Evolutionary conservation across 2,797 vertebrate genomes (phyloP).

Genomic region (Jordanella pulchra): DNA sequence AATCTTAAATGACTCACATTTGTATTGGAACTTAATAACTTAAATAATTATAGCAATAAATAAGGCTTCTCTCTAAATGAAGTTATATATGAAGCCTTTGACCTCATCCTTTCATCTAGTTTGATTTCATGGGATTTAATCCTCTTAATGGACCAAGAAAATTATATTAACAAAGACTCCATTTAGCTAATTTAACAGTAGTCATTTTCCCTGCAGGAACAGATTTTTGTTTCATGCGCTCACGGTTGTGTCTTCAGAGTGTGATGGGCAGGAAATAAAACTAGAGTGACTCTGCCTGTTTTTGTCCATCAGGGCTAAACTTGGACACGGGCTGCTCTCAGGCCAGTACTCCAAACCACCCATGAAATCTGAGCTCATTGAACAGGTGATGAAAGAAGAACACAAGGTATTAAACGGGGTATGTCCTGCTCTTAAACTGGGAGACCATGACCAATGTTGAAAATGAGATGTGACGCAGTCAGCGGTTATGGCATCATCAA

Average conservation of each 20-base stretch:
- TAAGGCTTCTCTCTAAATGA: neutral
- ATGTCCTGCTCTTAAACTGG: constrained; percentile 68
- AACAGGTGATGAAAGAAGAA: constrained; percentile 99
- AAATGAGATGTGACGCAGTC: constrained; percentile 20
- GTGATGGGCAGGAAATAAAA: neutral
- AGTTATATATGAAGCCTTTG: neutral
- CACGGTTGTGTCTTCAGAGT: neutral
- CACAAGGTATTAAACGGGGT: constrained; percentile 91
- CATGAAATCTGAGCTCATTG: constrained; percentile 97
- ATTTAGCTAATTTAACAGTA: neutral
- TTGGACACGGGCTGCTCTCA: constrained; percentile 96
- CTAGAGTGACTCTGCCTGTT: constrained; percentile 24
- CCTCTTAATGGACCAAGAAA: neutral
- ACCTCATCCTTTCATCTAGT: neutral
- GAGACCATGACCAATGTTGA: constrained; percentile 48
- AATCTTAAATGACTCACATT: no score
- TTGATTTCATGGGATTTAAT: neutral
- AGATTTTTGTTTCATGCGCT: neutral
- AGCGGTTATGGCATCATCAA: constrained; percentile 2
- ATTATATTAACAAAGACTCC: neutral
- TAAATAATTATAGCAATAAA: neutral
- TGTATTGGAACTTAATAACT: no score
- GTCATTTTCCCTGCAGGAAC: neutral
- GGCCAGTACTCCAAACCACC: constrained; percentile 97
- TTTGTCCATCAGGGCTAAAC: constrained; percentile 87